phyloP scores from a whole-genome alignment of 2,888 invertebrate species.

The Parnassius mnemosyne region DNA sequence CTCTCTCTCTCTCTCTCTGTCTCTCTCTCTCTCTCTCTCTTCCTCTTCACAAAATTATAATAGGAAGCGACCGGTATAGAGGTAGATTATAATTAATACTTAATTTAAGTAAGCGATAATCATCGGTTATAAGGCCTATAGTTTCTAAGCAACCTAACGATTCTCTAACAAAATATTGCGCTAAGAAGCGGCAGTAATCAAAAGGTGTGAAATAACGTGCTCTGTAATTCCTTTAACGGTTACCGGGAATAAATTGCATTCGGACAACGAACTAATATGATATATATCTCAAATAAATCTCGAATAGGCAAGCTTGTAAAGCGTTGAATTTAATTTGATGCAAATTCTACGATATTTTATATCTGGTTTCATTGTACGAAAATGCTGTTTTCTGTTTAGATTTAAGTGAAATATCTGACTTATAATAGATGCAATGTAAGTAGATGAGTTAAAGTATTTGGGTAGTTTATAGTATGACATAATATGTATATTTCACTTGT shows the following conservation, averaged over 20 bases:
- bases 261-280: conserved; percentile 23
- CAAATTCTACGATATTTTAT: conserved; percentile 8
- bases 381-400: background rate
- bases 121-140: background rate
- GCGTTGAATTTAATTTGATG: conserved; percentile 19
- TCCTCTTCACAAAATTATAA: background rate
- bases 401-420: too few relatives aligned
- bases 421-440: too few relatives aligned
- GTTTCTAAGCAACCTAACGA: background rate
- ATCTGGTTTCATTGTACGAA: conserved; percentile 5
- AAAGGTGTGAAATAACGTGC: conserved; percentile 23
- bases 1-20: background rate
- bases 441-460: too few relatives aligned
- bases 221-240: conserved; percentile 21
- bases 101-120: too few relatives aligned
- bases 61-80: background rate
- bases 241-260: conserved; percentile 23
- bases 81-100: too few relatives aligned
- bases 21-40: background rate
- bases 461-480: too few relatives aligned
- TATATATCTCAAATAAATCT: conserved; percentile 25
- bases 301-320: conserved; percentile 6
- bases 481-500: too few relatives aligned
- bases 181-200: conserved; percentile 16
- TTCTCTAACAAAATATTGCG: conserved; percentile 7